Evolutionary conservation across 2,888 invertebrate genomes (phyloP), one percentile per base, ranked within the genome.

Genomic region (Incurvaria masculella): DNA sequence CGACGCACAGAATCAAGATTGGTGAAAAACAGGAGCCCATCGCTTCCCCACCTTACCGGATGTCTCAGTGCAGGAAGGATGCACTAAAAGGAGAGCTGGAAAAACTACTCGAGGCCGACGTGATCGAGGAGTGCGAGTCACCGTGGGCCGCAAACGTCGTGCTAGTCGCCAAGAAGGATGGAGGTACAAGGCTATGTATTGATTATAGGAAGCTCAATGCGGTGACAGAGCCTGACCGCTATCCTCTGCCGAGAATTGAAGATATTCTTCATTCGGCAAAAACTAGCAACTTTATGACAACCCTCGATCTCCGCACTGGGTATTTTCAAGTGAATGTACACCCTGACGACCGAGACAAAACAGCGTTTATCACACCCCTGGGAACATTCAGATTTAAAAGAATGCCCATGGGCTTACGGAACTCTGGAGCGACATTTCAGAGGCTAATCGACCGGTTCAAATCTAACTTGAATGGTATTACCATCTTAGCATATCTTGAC

Each of bases 71-170:
- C 53, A 21, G 47, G 56, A 10, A 55, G 56, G 3, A 57, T 56
- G 41, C 55, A 56, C 33, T 55, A 56, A 21, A 56, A 57, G 42
- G 56, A 56, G 0, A 56, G 21, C 41, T 56, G 2, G 49, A 54
- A 0, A 52, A 51, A 42, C 52, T 56, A 51, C 38, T 56, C 14
- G 20, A 18, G 20, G 51, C 49, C 5, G 52, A 53, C 3, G 55
- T 65, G 0, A 62, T 65, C 4, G 63, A 65, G 49, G 61, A 64
- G 44, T 58, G 58, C 42, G 59, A 60, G 46, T 59, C 58, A 8
- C 57, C 56, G 2, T 66, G 62, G 63, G 56, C 61, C 1, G 53
- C 64, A 0, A 51, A 52, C 2, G 56, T 52, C 1, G 55, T 61
- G 2, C 21, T 61, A 20, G 56, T 61, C 0, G 49, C 52, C 1